phyloP scores from a whole-genome alignment of 2,797 vertebrate species.

The Mycteria americana region DNA sequence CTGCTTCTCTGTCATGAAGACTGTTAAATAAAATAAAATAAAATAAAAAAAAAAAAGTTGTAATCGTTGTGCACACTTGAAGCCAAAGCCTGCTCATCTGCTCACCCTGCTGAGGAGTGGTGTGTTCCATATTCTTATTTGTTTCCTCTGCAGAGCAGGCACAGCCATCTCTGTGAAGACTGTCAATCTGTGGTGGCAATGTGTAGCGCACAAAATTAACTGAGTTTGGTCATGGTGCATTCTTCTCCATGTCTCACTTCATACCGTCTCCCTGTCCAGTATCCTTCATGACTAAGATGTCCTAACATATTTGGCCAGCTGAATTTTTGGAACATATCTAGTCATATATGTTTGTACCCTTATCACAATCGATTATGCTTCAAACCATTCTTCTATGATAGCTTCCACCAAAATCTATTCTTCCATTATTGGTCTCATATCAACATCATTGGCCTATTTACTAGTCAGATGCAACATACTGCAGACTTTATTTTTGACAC shows the following conservation, averaged over 20 bases:
- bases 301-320: neutral
- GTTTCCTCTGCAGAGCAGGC: neutral
- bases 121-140: neutral
- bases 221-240: neutral
- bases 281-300: neutral
- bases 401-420: neutral
- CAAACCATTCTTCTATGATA: neutral
- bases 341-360: neutral
- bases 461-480: neutral
- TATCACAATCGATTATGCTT: neutral
- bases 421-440: neutral
- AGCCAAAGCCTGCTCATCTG: neutral
- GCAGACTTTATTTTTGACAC: neutral
- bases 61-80: neutral
- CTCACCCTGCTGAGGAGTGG: neutral
- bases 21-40: neutral
- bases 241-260: neutral
- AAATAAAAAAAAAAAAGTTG: neutral
- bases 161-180: neutral
- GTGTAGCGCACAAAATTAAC: neutral
- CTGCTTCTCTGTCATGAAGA: neutral
- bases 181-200: neutral
- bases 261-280: neutral
- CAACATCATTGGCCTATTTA: neutral
- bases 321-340: neutral